Evolutionary conservation across 2,113 vertebrate species (phyloP), one percentile per base, ranked within the genome.

Genomic region (Bos taurus): DNA sequence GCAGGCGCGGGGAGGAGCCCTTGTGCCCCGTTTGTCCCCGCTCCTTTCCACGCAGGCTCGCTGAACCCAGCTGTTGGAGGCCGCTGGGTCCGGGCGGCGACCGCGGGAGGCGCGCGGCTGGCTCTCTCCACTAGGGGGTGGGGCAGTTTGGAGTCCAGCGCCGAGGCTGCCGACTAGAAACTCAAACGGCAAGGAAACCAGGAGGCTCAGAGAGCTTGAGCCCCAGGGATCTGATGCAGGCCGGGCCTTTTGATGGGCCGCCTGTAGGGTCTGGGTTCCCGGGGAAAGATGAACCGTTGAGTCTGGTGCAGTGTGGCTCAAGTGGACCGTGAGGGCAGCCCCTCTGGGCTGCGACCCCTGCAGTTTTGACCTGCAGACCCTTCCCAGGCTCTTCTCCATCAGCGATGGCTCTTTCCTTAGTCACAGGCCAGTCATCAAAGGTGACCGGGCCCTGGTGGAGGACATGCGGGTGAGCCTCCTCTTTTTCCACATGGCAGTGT

Each of bases 81-180:
- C 6, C 9, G 52, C 3, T 16, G 2, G 57, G 36, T 85, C 15
- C 14, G 36, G 64, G n/a, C 81, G 50, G 54, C 36, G 17, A 8
- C 17, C 3, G 60, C 74, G 2, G 28, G 10, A 95, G 97, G 67
- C 28, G 82, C 92, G 95, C 36, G 98, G 33, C 98, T 98, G 90
- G 88, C 93, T 98, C 86, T 86, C 93, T 98, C 97, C 97, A 86
- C 96, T 97, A 98, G 97, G 83, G 98, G 97, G 94, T 98, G 98
- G 97, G 96, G 98, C 92, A 43, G 96, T 95, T 98, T 96, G 98
- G 97, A 95, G 98, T 80, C 93, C 0, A 7, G 0, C 13, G 23
- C 91, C 8, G 2, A 59, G 90, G 60, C 93, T 92, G 97, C 50
- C 48, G 86, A 83, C 77, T 2, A 36, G 74, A 57, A 96, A 92